These are phyloP conservation scores for Actinostola sp. DNA, from an alignment of 92 coral and sea anemone species.

Conservation along the genomic window DNA sequence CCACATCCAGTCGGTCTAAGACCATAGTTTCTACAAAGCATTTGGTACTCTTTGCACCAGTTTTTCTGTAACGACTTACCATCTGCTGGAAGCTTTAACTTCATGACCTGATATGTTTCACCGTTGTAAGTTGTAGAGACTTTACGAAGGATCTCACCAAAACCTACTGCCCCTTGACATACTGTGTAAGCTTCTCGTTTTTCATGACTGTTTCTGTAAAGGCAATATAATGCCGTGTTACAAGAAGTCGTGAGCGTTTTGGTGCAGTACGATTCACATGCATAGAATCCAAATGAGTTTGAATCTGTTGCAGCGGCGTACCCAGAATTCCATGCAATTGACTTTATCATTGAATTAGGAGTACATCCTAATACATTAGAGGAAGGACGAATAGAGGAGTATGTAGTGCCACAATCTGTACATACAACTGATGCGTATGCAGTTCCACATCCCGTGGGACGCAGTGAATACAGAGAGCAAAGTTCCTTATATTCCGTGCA, in stretches of 20 bases:
- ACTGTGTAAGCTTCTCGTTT: slow-evolving; percentile 31
- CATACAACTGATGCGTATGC: neutral
- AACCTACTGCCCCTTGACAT: slow-evolving; percentile 22
- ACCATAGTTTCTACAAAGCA: slow-evolving; percentile 35
- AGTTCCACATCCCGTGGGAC: slow-evolving; percentile 64
- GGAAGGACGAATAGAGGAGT: slow-evolving; percentile 28
- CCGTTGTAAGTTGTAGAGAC: slow-evolving; percentile 3
- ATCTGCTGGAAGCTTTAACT: slow-evolving; percentile 41
- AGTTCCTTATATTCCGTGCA: slow-evolving; percentile 56
- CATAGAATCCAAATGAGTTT: slow-evolving; percentile 21
- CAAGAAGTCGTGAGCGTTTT: slow-evolving; percentile 14
- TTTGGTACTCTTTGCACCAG: slow-evolving; percentile 67
- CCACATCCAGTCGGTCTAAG: slow-evolving; percentile 51
- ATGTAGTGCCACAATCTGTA: slow-evolving; percentile 13
- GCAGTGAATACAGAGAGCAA: slow-evolving; percentile 28
- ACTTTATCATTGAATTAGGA: neutral
- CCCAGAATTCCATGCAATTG: slow-evolving; percentile 10
- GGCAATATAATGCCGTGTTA: neutral
- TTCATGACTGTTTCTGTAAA: neutral
- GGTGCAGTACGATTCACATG: slow-evolving; percentile 20
- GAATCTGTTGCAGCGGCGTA: neutral
- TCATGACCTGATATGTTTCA: slow-evolving; percentile 35
- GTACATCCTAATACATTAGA: slow-evolving; percentile 12
- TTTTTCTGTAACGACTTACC: slow-evolving; percentile 48
- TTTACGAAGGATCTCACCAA: neutral